Evolutionary conservation across 2,797 vertebrate species (phyloP).

Genomic region (Sebastes kiyomatsui): DNA sequence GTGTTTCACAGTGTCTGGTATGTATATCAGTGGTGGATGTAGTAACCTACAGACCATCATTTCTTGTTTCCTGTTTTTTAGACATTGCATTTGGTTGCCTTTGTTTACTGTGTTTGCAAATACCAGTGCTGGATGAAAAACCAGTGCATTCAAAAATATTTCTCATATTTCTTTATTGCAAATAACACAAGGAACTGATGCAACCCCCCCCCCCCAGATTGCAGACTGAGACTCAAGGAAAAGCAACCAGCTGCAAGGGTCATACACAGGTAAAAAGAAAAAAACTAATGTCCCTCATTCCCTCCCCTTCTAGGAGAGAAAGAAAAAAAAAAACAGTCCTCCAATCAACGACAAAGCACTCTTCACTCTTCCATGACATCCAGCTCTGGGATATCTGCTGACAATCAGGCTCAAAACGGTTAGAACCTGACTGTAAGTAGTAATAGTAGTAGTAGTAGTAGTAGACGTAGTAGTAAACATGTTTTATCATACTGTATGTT

Average conservation of each 20-base stretch:
- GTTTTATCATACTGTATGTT: background rate
- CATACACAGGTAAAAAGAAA: background rate
- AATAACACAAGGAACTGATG: background rate
- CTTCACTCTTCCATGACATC: conserved; percentile 29
- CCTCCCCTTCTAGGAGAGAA: background rate
- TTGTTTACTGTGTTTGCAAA: background rate
- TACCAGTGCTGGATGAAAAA: background rate
- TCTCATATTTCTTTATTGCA: background rate
- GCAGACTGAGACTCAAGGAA: background rate
- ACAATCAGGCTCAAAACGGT: background rate
- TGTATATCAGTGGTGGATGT: background rate
- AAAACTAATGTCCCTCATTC: background rate
- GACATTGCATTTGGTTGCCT: background rate
- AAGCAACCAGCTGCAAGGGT: conserved; percentile 1
- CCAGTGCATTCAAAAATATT: background rate
- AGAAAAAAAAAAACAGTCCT: background rate
- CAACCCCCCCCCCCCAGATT: background rate
- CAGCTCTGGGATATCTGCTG: conserved; percentile 13
- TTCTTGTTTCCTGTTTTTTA: background rate
- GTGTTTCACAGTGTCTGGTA: background rate
- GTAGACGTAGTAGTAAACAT: background rate
- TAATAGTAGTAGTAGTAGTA: too few species aligned
- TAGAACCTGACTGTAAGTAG: background rate
- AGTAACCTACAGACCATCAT: background rate
- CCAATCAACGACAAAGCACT: conserved; percentile 20